These are phyloP conservation scores for Schizopygopsis pylzovi DNA, from an alignment of 2,797 vertebrate species.

Conservation along the genomic window DNA sequence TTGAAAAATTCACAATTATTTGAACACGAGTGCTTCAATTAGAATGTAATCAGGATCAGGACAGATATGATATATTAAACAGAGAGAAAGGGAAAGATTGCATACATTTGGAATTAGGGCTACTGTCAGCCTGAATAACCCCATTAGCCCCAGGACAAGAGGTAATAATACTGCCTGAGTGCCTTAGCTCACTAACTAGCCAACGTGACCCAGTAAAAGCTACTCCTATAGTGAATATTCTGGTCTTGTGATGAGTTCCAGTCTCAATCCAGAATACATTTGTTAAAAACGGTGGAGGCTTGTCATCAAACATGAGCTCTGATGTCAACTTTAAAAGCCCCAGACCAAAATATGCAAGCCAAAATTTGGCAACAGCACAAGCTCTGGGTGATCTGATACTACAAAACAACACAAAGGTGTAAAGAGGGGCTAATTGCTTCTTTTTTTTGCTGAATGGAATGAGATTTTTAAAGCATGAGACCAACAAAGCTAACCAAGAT, in stretches of 20 bases:
- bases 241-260: neutral
- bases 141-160: slow-evolving; percentile 41
- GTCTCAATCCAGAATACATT: neutral
- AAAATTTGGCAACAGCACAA: slow-evolving; percentile 54
- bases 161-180: slow-evolving; percentile 29
- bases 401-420: slow-evolving; percentile 31
- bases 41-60: slow-evolving; percentile 22
- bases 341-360: slow-evolving; percentile 43
- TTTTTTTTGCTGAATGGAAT: slow-evolving; percentile 48
- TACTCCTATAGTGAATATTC: slow-evolving; percentile 28
- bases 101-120: slow-evolving; percentile 19
- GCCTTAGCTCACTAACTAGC: slow-evolving; percentile 25
- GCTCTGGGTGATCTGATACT: slow-evolving; percentile 24
- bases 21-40: neutral
- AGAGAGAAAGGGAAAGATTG: slow-evolving; percentile 36
- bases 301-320: slow-evolving; percentile 20
- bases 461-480: slow-evolving; percentile 57
- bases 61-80: slow-evolving; percentile 18
- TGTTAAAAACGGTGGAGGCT: neutral
- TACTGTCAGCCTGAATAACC: slow-evolving; percentile 38
- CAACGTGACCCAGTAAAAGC: slow-evolving; percentile 20
- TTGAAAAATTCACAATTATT: neutral
- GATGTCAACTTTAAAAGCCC: slow-evolving; percentile 29
- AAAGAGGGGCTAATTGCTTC: slow-evolving; percentile 61
- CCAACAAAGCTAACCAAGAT: slow-evolving; percentile 62